These are phyloP conservation scores for Cepaea nemoralis DNA, from an alignment of 1,140 invertebrate genomes.

Conservation along the genomic window DNA sequence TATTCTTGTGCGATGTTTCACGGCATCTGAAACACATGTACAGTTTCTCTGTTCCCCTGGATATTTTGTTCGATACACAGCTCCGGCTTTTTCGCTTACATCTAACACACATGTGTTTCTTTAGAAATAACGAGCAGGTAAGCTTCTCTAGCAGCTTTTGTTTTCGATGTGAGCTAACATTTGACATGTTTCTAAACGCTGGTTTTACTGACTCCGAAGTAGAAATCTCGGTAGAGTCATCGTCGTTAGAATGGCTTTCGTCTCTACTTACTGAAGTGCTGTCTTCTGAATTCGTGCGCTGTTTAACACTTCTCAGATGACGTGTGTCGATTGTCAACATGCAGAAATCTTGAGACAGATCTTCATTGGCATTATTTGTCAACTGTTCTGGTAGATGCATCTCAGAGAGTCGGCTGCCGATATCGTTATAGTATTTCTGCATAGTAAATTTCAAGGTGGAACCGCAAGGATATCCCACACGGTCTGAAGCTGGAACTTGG, in stretches of 20 bases:
- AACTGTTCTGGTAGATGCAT: conserved; percentile 1
- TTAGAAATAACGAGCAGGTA: conserved; percentile 28
- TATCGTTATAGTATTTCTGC: conserved; percentile 39
- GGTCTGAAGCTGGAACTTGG: neutral
- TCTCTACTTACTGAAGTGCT: neutral
- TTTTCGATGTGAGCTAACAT: conserved; percentile 1
- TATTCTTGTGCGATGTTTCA: conserved; percentile 5
- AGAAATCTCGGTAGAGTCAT: neutral
- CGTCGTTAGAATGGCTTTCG: neutral
- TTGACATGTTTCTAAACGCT: neutral
- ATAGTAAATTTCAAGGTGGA: neutral
- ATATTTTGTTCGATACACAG: conserved; percentile 33
- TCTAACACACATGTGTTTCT: conserved; percentile 32
- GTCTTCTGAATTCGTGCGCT: neutral
- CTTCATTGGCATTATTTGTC: neutral
- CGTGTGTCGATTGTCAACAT: conserved; percentile 31
- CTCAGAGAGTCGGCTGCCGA: conserved; percentile 30
- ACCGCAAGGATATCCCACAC: neutral
- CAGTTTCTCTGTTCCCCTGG: conserved; percentile 18
- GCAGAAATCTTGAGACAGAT: conserved; percentile 7
- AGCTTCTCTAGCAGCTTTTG: conserved; percentile 22
- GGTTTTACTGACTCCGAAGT: too few species aligned
- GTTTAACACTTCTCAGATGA: conserved; percentile 7
- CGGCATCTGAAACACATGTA: conserved; percentile 30
- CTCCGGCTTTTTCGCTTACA: conserved; percentile 29